Conservation (phyloP, 1,140 invertebrate species). For the Hylaeus anthracinus region DNA sequence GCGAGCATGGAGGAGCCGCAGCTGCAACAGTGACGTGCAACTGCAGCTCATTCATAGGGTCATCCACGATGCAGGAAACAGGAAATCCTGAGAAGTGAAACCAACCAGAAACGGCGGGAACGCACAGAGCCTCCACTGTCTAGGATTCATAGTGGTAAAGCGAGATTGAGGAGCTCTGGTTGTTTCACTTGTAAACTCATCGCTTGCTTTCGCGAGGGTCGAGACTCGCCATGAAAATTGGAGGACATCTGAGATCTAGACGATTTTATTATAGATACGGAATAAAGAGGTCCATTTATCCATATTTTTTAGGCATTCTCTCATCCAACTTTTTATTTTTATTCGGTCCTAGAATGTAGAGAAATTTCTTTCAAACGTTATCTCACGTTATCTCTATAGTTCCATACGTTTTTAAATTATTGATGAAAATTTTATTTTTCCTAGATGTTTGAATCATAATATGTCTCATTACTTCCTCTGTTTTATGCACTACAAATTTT, state of each 20-base stretch:
- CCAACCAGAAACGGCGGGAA: slow-evolving; percentile 72
- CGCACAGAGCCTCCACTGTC: slow-evolving; percentile 72
- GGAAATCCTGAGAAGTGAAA: slow-evolving; percentile 76
- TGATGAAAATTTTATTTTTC: no score
- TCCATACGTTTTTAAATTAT: no score
- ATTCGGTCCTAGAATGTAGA: no score
- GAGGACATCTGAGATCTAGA: background rate
- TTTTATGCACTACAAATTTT: no score
- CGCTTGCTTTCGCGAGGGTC: slow-evolving; percentile 29
- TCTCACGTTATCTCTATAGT: no score
- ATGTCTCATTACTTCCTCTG: no score
- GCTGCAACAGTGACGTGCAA: slow-evolving; percentile 29
- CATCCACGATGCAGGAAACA: slow-evolving; percentile 75
- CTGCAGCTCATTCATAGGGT: slow-evolving; percentile 60
- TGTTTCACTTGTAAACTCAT: slow-evolving; percentile 17
- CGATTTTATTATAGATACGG: no score
- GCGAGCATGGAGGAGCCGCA: slow-evolving; percentile 33
- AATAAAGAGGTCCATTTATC: no score
- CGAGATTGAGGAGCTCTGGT: slow-evolving; percentile 55
- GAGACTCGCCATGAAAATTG: slow-evolving; percentile 29
- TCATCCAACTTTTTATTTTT: no score
- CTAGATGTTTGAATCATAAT: no score
- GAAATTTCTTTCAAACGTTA: no score
- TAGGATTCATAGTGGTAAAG: slow-evolving; percentile 58
- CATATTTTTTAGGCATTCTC: no score